Conservation (phyloP, 2,113 vertebrate genomes). For the Cranoglanis bouderius region DNA sequence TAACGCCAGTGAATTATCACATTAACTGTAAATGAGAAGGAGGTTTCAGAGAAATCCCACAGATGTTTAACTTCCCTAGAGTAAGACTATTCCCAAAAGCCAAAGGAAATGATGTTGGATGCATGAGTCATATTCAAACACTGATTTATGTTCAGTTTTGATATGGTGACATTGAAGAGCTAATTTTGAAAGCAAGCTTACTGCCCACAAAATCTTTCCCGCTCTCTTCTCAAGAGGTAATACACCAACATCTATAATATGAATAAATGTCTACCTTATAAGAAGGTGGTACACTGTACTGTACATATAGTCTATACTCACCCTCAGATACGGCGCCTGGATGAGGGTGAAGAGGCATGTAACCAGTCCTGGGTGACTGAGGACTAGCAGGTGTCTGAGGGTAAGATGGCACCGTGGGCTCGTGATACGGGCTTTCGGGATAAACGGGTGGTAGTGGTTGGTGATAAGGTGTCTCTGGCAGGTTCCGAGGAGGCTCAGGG, state of each 20-base stretch:
- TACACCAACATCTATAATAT: background rate
- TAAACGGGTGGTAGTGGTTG: background rate
- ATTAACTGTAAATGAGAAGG: slow-evolving; percentile 54
- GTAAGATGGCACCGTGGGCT: slow-evolving; percentile 4
- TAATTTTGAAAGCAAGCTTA: background rate
- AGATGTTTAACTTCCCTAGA: slow-evolving; percentile 56
- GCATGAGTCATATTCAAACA: background rate
- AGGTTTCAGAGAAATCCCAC: slow-evolving; percentile 54
- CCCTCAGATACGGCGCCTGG: background rate
- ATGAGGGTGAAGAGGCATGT: background rate
- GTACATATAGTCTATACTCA: slow-evolving; percentile 1
- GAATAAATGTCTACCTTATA: background rate
- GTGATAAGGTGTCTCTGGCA: background rate
- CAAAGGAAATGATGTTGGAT: slow-evolving; percentile 33
- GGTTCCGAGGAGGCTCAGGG: slow-evolving; percentile 19
- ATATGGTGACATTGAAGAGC: background rate
- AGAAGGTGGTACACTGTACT: background rate
- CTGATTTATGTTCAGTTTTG: slow-evolving; percentile 23
- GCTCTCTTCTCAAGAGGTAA: background rate
- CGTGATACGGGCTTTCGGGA: slow-evolving; percentile 12
- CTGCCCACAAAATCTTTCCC: background rate
- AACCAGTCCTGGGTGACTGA: background rate
- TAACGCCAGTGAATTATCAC: slow-evolving; percentile 57
- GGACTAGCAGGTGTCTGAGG: slow-evolving; percentile 11
- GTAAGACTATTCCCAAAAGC: slow-evolving; percentile 45